A percentile compares a stretch with the other conserved stretches of the same genome.
phyloP scores from a whole-genome alignment of 2,797 vertebrate species.

The Urophycis tenuis region DNA sequence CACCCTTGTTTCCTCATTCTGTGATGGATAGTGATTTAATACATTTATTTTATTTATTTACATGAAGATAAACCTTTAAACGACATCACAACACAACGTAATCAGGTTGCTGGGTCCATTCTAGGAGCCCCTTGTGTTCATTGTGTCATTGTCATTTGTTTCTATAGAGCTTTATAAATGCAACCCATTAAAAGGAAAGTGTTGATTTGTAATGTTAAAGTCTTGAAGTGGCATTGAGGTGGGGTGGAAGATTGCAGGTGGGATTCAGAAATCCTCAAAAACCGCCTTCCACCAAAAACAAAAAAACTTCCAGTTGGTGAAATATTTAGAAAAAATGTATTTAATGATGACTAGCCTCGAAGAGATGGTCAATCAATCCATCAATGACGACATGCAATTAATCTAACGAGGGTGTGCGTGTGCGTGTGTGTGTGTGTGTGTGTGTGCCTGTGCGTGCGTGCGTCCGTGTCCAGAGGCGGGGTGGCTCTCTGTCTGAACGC shows the following conservation, averaged over 20 bases:
- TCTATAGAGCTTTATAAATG: not conserved
- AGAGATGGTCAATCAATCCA: not conserved
- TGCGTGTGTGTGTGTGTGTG: not conserved
- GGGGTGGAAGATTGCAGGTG: too few species aligned
- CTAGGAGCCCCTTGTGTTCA: not conserved
- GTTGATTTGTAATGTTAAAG: not conserved
- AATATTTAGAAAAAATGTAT: not conserved
- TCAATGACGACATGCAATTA: not conserved
- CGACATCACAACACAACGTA: too few species aligned
- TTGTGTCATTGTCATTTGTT: too few species aligned
- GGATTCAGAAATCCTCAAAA: too few species aligned
- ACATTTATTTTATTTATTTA: too few species aligned
- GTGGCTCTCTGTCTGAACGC: constrained; percentile 92
- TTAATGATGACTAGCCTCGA: not conserved
- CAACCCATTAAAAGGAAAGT: not conserved
- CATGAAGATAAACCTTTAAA: too few species aligned
- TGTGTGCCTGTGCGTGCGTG: constrained; percentile 12
- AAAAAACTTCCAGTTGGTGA: not conserved
- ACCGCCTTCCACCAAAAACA: too few species aligned
- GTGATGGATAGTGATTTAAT: too few species aligned
- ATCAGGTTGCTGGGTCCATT: not conserved
- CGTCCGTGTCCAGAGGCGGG: constrained; percentile 75
- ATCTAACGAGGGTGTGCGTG: too few species aligned
- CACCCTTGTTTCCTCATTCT: too few species aligned
- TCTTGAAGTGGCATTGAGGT: not conserved